Evolutionary conservation across 1,140 invertebrate genomes (phyloP), one percentile per base, ranked within the genome.

Genomic region (Papilio aristodemus): DNA sequence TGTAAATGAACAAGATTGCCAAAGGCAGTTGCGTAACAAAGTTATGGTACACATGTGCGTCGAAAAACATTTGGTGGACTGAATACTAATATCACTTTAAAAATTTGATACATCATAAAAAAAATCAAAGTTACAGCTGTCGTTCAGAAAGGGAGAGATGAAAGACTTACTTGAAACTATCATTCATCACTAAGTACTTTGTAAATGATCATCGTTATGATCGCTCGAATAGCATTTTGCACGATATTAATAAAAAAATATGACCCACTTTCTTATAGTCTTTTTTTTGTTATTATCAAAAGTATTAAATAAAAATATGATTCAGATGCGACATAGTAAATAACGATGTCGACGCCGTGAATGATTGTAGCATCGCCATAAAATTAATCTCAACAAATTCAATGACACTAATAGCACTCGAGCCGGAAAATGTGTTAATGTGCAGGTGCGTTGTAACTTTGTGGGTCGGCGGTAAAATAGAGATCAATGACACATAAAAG

Each of bases 351-450:
- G 13, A 41, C 19, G n/a, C 60, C 60, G 38, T 64, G 37, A 64
- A 64, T 25, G 38, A 39, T 64, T 25, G 11, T 19, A 54, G 3
- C 22, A 19, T 19, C 17, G 22, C 46, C 27, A 62, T 38, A 37
- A 62, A 62, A 62, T 37, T 37, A 38, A 38, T 38, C 59, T 19
- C 17, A 62, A 62, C 59, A 62, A 62, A 62, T 41, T 64, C 60
- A 22, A 39, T 41, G 60, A 64, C 60, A 64, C 60, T 39, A 64
- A 64, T 64, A 38, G 60, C 60, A 64, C 37, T 25, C 25, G 60
- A 64, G 38, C 60, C 60, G 60, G 60, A 64, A 64, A 64, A 64
- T 64, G 60, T 43, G 38, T 38, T 64, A 64, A 43, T 43, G 38
- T 10, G 60, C 60, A 64, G 60, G 60, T 64, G 60, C 60, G 38